Evolutionary conservation across 2,113 vertebrate genomes (phyloP).

Genomic region (Panurus biarmicus): DNA sequence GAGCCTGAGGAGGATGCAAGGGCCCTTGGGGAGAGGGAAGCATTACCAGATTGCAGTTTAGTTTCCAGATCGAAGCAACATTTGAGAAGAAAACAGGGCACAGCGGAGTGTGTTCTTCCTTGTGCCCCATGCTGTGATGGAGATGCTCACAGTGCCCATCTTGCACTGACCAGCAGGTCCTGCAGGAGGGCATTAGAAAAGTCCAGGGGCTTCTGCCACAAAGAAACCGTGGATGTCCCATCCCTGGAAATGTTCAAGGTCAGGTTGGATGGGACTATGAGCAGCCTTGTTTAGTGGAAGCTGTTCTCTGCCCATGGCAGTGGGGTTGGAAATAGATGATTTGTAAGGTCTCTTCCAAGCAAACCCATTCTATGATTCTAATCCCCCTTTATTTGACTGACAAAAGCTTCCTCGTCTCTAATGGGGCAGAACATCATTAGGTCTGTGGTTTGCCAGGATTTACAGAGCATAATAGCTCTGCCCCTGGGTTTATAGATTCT

Average conservation of each 20-base stretch:
- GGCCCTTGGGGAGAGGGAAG: not conserved
- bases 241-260: not conserved
- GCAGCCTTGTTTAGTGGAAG: not conserved
- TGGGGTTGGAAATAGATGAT: not conserved
- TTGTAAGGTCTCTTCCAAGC: not conserved
- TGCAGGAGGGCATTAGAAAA: not conserved
- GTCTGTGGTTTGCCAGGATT: not conserved
- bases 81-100: not conserved
- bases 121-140: rapidly evolving
- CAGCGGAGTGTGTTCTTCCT: not conserved
- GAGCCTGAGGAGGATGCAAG: not conserved
- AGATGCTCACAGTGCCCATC: not conserved
- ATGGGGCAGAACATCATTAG: not conserved
- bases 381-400: not conserved
- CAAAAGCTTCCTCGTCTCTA: not conserved
- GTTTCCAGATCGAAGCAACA: not conserved
- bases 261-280: not conserved
- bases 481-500: not conserved
- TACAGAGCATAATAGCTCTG: not conserved
- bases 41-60: not conserved
- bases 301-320: not conserved
- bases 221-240: not conserved
- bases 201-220: not conserved
- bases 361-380: not conserved
- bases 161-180: not conserved